Evolutionary conservation across 2,113 vertebrate genomes (phyloP).

Genomic region (Anoura caudifer): DNA sequence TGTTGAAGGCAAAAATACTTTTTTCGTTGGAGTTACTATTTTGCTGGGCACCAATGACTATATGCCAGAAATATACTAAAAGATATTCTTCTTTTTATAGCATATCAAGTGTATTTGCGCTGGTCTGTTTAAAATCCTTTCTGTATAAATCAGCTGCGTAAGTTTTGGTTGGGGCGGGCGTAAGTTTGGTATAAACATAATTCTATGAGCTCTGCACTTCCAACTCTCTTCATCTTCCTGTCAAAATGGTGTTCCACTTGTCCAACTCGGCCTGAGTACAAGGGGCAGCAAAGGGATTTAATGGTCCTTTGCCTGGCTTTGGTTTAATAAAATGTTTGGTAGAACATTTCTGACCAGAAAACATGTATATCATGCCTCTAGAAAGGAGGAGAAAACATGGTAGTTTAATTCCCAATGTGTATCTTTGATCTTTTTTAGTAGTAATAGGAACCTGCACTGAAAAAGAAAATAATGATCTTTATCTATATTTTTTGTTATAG

Average conservation of each 20-base stretch:
- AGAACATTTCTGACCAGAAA: neutral
- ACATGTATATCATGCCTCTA: neutral
- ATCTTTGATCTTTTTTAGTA: neutral
- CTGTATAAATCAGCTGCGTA: neutral
- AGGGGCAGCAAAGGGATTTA: neutral
- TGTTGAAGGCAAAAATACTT: neutral
- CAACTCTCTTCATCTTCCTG: neutral
- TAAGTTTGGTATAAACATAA: neutral
- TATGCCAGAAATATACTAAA: neutral
- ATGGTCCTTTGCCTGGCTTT: neutral
- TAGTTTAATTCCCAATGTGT: neutral
- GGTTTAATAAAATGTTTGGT: neutral
- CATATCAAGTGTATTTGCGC: neutral
- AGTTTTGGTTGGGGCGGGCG: neutral
- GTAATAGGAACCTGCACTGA: neutral
- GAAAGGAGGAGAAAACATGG: neutral
- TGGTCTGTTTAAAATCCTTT: neutral
- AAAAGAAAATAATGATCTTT: neutral
- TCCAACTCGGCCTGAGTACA: neutral
- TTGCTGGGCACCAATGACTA: neutral
- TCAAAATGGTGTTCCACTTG: neutral
- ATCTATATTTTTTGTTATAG: neutral
- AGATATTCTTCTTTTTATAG: neutral
- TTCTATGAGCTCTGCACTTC: neutral
- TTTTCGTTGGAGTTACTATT: neutral